Base-by-base conservation (phyloP, 2,113 vertebrate genomes). In the Mellivora capensis region DNA sequence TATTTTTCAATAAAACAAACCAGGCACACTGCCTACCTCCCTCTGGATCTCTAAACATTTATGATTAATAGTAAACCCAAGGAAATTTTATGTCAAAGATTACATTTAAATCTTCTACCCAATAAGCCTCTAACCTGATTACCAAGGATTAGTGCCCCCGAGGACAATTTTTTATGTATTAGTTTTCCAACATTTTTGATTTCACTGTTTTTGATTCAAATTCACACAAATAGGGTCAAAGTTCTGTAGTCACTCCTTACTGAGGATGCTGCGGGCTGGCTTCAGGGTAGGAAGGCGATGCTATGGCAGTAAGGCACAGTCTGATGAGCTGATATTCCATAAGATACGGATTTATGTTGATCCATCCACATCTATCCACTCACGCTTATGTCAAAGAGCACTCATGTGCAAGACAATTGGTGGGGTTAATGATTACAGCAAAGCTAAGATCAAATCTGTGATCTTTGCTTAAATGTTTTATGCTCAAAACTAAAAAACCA, bases 181-280 rank as follows among this genome's bases (percentile, higher is more conserved):
- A 61, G 18, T 49, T 96, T 94, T 82, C 61, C 79, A 97, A 57
- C 52, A 74, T 80, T 77, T 93, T 61, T 96, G 18, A 82, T 77
- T 96, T 96, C 59, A 76, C 15, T 88, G 49, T 88, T 95, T 87
- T 67, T 64, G 91, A 97, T 79, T 97, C 79, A 89, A 34, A 89
- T 77, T 76, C 77, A 96, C 64, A 94, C 49, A 91, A 81, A 80
- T 84, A 80, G 49, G 80, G 12, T 82, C 67, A 88, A 87, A 83
- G 54, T 94, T 92, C 83, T 96, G 90, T 34, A 95, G 94, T 94
- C 87, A 96, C n/a, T 92, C 80, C 86, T 97, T 93, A 74, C 88
- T 97, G 94, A 95, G 76, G 81, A 90, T 67, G 97, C 6, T 52
- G 82, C 42, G 93, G 91, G 87, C 47, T 95, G 87, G 49, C 67